Percentiles rank a stretch among this genome's conserved stretches.
These are phyloP conservation scores for Bembecia ichneumoniformis DNA, from an alignment of 2,888 invertebrate species.

Conservation along the genomic window DNA sequence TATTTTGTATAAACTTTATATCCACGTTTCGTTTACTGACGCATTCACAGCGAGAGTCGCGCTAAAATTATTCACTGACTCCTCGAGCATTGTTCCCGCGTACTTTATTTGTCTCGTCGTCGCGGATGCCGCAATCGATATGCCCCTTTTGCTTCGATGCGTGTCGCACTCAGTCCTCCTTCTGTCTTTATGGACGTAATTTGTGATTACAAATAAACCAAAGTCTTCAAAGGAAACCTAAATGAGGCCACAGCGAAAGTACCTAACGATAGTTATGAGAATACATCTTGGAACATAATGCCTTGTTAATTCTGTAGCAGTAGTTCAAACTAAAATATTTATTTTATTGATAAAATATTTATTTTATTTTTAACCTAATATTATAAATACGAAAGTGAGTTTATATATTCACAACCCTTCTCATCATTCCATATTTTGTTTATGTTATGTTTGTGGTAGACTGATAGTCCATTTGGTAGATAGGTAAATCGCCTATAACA, in stretches of 20 bases:
- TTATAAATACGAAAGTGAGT: too few relatives aligned
- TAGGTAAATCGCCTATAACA: too few relatives aligned
- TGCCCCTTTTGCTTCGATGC: constrained; percentile 51
- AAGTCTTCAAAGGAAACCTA: constrained; percentile 10
- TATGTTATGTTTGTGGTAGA: too few relatives aligned
- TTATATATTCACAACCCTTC: too few relatives aligned
- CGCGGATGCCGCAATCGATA: constrained; percentile 19
- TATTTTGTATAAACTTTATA: background rate
- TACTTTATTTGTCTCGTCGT: constrained; percentile 61
- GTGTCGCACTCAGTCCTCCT: constrained; percentile 51
- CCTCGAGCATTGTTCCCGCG: constrained; percentile 63
- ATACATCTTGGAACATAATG: background rate
- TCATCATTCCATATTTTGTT: too few relatives aligned
- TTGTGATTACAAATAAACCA: constrained; percentile 49
- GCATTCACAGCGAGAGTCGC: constrained; percentile 39
- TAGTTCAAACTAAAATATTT: background rate
- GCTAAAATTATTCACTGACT: constrained; percentile 69
- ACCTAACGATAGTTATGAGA: background rate
- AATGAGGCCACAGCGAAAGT: background rate
- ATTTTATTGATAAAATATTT: background rate
- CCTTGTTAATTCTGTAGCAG: background rate
- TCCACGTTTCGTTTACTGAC: constrained; percentile 3
- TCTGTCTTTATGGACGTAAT: constrained; percentile 39
- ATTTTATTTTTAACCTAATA: too few relatives aligned
- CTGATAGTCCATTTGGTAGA: too few relatives aligned